A percentile compares a stretch with the other conserved stretches of the same genome.
phyloP scores from a whole-genome alignment of 2,797 vertebrate genomes.

The Balearica regulorum region DNA sequence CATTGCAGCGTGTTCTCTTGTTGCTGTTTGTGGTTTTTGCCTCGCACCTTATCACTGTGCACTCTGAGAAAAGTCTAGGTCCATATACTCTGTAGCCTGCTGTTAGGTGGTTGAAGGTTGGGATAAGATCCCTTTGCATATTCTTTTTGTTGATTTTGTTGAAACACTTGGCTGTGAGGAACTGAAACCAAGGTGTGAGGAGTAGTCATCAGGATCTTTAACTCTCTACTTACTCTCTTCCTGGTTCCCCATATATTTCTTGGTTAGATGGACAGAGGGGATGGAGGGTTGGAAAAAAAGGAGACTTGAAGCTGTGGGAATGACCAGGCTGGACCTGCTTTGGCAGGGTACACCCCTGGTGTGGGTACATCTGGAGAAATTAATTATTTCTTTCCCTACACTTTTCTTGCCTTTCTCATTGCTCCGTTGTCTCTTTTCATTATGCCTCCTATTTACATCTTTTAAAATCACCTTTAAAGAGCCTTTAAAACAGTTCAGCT shows the following conservation, averaged over 20 bases:
- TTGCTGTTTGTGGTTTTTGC: neutral
- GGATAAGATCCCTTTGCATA: neutral
- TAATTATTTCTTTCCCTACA: too few species aligned
- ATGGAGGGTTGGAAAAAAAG: neutral
- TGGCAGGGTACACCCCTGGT: too few species aligned
- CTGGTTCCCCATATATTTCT: neutral
- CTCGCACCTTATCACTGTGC: neutral
- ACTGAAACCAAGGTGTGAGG: neutral
- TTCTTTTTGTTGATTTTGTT: neutral
- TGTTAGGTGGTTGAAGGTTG: neutral
- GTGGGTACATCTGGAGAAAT: too few species aligned
- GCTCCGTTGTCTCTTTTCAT: too few species aligned
- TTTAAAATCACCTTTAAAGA: too few species aligned
- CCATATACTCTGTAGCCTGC: neutral
- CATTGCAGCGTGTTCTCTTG: accelerated
- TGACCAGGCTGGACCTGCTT: too few species aligned
- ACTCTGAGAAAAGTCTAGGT: neutral
- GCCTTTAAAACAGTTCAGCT: too few species aligned
- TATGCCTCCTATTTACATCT: too few species aligned
- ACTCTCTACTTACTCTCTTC: neutral
- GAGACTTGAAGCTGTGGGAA: neutral
- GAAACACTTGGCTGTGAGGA: neutral
- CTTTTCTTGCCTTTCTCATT: too few species aligned
- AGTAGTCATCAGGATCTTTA: neutral
- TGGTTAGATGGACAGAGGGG: neutral